Percentiles rank a stretch among this genome's conserved stretches.
Conservation (phyloP, 2,113 vertebrate genomes). For the Talpa occidentalis region DNA sequence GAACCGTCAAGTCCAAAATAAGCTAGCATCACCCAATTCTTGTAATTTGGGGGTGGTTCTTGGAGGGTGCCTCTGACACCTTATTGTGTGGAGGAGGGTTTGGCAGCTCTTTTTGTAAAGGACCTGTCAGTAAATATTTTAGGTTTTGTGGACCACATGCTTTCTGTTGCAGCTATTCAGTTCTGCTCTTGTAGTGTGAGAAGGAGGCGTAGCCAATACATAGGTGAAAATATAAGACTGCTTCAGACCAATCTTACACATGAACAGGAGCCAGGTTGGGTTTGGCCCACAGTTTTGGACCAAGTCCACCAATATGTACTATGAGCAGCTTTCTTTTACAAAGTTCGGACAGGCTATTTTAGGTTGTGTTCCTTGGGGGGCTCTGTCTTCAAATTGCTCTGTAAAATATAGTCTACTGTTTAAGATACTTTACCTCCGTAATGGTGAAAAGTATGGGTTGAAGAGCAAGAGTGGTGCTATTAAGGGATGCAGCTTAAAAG, state of each 20-base stretch:
- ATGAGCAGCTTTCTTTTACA: neutral
- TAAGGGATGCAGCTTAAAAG: neutral
- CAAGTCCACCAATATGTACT: neutral
- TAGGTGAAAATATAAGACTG: neutral
- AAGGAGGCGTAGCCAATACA: neutral
- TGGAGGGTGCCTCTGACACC: neutral
- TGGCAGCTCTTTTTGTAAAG: neutral
- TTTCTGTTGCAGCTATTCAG: neutral
- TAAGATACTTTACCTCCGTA: neutral
- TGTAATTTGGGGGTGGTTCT: neutral
- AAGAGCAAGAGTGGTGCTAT: neutral
- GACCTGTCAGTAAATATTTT: slow-evolving; percentile 33
- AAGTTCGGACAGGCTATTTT: neutral
- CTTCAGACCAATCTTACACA: neutral
- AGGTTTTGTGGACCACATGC: slow-evolving; percentile 1
- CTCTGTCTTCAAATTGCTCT: slow-evolving; percentile 40
- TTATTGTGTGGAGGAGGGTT: neutral
- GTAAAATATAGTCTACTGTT: neutral
- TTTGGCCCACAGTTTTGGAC: neutral
- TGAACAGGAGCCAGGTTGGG: neutral
- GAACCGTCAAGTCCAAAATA: neutral
- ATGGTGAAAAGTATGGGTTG: neutral
- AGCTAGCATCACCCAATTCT: neutral
- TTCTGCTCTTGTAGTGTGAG: neutral
- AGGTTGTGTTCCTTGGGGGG: neutral